Conservation (phyloP, 1,140 invertebrate species). For the Nylanderia fulva region DNA sequence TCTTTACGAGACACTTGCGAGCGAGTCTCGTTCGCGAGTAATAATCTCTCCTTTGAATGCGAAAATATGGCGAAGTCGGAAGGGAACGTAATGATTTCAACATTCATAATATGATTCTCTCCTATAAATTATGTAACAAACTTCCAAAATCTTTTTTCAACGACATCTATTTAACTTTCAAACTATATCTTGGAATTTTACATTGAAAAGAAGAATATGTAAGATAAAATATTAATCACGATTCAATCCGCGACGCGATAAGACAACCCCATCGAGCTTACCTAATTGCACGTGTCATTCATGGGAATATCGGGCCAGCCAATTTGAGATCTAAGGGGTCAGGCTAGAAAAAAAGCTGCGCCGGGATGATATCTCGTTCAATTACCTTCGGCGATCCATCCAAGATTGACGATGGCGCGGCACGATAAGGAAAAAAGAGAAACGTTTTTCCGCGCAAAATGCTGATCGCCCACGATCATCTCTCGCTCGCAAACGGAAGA, state of each 20-base stretch:
- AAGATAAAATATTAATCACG: too few species aligned
- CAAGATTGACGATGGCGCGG: constrained; percentile 58
- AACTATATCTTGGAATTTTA: too few species aligned
- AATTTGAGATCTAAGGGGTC: constrained; percentile 46
- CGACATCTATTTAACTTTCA: too few species aligned
- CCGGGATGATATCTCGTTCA: constrained; percentile 38
- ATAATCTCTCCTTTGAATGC: constrained; percentile 20
- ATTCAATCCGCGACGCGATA: neutral
- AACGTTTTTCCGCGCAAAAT: constrained; percentile 47
- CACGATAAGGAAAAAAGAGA: constrained; percentile 52
- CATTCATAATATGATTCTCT: too few species aligned
- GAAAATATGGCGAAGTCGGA: constrained; percentile 1
- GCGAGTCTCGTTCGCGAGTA: constrained; percentile 7
- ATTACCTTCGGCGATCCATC: constrained; percentile 58
- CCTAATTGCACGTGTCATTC: neutral
- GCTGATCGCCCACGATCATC: constrained; percentile 57
- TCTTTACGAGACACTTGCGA: constrained; percentile 56
- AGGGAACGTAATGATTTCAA: constrained; percentile 13
- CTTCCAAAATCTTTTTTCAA: too few species aligned
- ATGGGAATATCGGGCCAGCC: constrained; percentile 18
- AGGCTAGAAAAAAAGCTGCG: constrained; percentile 19
- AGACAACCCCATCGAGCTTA: neutral
- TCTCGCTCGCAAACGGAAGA: constrained; percentile 41
- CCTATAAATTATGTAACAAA: too few species aligned
- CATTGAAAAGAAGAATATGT: too few species aligned